phyloP scores from a whole-genome alignment of 2,113 vertebrate species.

The Tonatia bakeri region DNA sequence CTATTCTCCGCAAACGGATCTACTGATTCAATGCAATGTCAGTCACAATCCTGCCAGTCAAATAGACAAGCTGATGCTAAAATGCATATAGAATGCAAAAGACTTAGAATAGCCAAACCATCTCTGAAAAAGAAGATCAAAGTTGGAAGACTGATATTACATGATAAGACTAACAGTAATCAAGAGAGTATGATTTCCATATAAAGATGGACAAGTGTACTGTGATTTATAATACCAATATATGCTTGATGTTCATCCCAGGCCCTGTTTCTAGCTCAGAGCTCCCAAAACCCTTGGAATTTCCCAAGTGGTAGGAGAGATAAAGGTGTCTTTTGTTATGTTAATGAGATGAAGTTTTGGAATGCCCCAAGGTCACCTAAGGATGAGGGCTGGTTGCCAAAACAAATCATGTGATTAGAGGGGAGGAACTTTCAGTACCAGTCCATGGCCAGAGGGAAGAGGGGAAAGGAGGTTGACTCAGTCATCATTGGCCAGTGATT shows the following conservation, averaged over 20 bases:
- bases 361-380: background rate
- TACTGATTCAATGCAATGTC: background rate
- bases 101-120: background rate
- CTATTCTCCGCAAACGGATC: background rate
- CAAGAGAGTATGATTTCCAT: background rate
- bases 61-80: constrained; percentile 15
- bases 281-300: background rate
- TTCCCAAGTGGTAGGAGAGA: background rate
- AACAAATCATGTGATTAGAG: background rate
- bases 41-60: background rate
- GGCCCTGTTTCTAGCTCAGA: background rate
- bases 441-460: too few relatives aligned
- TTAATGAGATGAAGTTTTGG: background rate
- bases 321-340: background rate
- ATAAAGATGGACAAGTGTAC: background rate
- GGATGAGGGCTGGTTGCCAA: background rate
- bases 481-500: too few relatives aligned
- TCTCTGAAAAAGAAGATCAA: background rate
- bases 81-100: background rate
- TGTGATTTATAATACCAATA: background rate
- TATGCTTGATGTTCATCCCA: background rate
- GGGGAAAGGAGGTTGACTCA: too few relatives aligned
- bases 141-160: background rate
- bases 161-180: background rate
- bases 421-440: background rate